Conservation (phyloP, 2,113 vertebrate species). For the Vireo altiloquus region DNA sequence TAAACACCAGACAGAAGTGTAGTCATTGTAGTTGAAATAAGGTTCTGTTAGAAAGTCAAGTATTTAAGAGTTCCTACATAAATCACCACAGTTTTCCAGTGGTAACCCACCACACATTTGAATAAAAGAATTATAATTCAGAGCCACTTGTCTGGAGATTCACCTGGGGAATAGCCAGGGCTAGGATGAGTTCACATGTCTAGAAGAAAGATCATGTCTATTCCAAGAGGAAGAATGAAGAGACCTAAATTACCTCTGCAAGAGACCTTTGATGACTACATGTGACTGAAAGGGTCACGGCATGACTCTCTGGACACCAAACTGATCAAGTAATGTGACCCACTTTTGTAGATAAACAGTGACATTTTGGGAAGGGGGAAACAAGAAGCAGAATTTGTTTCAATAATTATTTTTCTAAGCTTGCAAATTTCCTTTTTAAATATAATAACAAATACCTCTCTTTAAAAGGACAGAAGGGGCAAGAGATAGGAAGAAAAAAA, state of each 20-base stretch:
- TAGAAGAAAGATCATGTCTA: not conserved
- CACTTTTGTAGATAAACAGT: not conserved
- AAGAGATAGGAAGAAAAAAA: not conserved
- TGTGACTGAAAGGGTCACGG: not conserved
- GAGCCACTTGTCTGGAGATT: not conserved
- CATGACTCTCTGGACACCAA: not conserved
- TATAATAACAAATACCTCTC: not conserved
- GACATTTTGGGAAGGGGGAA: not conserved
- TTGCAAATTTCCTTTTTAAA: not conserved
- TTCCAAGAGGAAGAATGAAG: not conserved
- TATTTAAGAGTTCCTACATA: not conserved
- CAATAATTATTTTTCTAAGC: not conserved
- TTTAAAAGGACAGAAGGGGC: not conserved
- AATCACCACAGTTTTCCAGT: not conserved
- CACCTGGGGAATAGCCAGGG: not conserved
- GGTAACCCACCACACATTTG: not conserved
- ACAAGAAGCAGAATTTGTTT: not conserved
- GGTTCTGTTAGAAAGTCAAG: not conserved
- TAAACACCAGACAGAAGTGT: not conserved
- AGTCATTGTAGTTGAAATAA: not conserved
- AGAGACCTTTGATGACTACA: not conserved
- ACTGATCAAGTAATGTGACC: not conserved
- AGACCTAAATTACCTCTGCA: not conserved
- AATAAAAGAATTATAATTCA: not conserved
- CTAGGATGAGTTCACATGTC: not conserved